Evolutionary conservation across 2,888 invertebrate genomes (phyloP).

Genomic region (Exocentrus adspersus): DNA sequence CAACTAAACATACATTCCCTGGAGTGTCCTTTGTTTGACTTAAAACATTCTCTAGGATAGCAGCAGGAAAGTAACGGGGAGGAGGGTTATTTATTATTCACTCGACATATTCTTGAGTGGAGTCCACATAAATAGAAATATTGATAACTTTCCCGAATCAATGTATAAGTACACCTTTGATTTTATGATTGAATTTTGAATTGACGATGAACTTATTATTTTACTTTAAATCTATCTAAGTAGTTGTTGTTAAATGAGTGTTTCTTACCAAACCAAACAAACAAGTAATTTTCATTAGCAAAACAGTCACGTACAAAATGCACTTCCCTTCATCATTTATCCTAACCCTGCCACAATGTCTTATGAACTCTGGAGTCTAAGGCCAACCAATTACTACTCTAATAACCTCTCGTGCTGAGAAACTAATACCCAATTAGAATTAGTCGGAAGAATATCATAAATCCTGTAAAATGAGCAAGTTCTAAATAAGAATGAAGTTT

Average conservation of each 20-base stretch:
- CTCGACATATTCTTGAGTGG: no score
- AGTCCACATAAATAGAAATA: no score
- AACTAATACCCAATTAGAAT: conserved; percentile 3
- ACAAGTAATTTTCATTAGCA: no score
- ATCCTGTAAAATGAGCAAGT: background rate
- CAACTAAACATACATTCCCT: background rate
- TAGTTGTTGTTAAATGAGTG: no score
- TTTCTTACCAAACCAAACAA: no score
- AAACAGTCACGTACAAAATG: background rate
- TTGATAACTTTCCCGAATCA: no score
- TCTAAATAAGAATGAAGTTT: no score
- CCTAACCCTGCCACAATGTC: background rate
- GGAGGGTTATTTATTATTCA: no score
- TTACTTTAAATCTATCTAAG: no score
- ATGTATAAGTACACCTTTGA: no score
- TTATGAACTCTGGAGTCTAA: background rate
- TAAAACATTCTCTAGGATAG: background rate
- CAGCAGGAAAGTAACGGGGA: background rate
- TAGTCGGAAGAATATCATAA: background rate
- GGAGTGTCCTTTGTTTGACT: background rate
- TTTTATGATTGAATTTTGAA: no score
- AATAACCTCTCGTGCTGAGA: background rate
- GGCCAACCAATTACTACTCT: background rate
- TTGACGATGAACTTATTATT: no score
- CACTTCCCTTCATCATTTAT: background rate